phyloP scores from a whole-genome alignment of 1,140 invertebrate genomes.

The Drosophila pseudoananassae region DNA sequence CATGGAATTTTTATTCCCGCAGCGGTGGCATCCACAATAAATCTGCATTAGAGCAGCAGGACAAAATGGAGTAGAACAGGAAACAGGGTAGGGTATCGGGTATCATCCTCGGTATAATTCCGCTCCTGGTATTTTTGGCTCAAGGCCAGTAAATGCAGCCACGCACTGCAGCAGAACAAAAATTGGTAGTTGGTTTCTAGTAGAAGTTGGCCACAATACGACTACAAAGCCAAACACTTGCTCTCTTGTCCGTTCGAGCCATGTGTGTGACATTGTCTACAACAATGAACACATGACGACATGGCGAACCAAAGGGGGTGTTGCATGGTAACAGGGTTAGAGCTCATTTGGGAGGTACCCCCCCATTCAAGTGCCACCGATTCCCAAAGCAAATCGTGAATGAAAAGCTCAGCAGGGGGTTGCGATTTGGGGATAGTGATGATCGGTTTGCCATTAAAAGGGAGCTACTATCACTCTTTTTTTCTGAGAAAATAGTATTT shows the following conservation, averaged over 20 bases:
- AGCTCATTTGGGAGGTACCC: neutral
- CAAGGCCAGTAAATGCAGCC: constrained; percentile 58
- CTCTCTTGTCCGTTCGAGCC: constrained; percentile 25
- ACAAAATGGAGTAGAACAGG: constrained; percentile 22
- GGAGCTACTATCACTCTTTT: too few relatives aligned
- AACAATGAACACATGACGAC: constrained; percentile 31
- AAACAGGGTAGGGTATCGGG: neutral
- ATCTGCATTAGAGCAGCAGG: constrained; percentile 71
- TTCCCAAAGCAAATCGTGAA: constrained; percentile 26
- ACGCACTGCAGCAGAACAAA: constrained; percentile 52
- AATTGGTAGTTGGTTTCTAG: neutral
- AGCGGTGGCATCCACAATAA: constrained; percentile 80
- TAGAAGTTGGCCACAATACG: constrained; percentile 40
- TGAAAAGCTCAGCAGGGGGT: constrained; percentile 39
- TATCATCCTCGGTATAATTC: neutral
- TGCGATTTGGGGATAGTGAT: constrained; percentile 8
- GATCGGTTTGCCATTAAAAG: too few relatives aligned
- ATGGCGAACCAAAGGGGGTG: neutral
- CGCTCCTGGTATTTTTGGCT: constrained; percentile 44
- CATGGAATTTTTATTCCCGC: constrained; percentile 82
- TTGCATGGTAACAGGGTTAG: neutral
- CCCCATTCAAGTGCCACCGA: constrained; percentile 33
- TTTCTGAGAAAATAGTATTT: too few relatives aligned
- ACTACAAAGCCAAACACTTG: constrained; percentile 55
- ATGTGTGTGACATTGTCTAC: constrained; percentile 54